Evolutionary conservation across 2,113 vertebrate species (phyloP).

Genomic region (Lamprologus ornatipinnis): DNA sequence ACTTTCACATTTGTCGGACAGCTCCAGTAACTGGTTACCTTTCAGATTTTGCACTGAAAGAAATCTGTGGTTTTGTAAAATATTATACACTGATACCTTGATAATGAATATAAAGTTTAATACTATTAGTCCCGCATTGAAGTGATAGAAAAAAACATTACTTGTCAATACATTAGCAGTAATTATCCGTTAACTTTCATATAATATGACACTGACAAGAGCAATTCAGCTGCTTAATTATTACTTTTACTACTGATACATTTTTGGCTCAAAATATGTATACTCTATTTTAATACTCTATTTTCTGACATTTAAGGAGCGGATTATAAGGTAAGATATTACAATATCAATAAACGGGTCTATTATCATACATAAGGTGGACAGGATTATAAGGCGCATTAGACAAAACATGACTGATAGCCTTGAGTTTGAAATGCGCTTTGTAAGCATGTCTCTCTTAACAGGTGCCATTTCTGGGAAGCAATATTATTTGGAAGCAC

Average conservation of each 20-base stretch:
- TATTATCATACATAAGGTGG: background rate
- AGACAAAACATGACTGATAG: background rate
- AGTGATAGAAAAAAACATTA: background rate
- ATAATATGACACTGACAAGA: background rate
- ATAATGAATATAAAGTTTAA: background rate
- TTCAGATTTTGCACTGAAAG: background rate
- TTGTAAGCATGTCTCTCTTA: background rate
- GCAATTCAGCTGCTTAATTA: background rate
- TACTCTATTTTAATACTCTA: background rate
- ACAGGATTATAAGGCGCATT: background rate
- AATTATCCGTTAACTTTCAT: background rate
- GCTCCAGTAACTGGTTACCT: background rate
- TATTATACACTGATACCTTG: background rate
- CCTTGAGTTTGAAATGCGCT: background rate
- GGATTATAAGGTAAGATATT: background rate
- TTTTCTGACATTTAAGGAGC: fast-evolving
- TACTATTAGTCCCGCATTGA: background rate
- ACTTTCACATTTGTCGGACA: background rate
- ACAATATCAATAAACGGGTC: background rate
- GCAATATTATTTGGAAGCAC: background rate
- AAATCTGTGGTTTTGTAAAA: background rate
- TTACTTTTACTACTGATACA: background rate
- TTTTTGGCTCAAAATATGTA: background rate
- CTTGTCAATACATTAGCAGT: background rate
- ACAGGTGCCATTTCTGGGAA: background rate